These are phyloP conservation scores for Chelmon rostratus DNA, from an alignment of 2,797 vertebrate species.

Conservation along the genomic window DNA sequence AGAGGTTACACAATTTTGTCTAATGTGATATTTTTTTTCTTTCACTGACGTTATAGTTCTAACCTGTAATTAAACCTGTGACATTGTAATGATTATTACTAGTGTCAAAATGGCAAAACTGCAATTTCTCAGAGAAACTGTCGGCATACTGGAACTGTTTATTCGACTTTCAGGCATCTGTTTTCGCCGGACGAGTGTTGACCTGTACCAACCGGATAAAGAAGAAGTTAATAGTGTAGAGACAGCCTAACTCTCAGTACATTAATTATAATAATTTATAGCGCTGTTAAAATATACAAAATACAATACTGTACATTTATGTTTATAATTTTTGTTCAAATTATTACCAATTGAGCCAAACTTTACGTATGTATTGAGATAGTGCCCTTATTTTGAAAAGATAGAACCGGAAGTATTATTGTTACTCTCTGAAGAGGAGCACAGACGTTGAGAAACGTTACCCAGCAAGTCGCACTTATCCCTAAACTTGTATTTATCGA, in stretches of 20 bases:
- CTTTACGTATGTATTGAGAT: accelerated
- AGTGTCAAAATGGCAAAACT: accelerated
- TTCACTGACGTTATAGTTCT: accelerated
- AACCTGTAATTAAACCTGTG: neutral
- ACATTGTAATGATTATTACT: accelerated
- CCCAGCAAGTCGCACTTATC: neutral
- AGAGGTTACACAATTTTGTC: accelerated
- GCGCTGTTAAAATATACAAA: accelerated
- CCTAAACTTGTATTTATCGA: accelerated
- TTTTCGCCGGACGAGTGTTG: constrained; percentile 41
- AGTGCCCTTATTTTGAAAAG: constrained; percentile 51
- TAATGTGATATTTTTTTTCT: neutral
- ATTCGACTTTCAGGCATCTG: accelerated
- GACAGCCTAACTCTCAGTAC: accelerated
- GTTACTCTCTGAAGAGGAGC: constrained; percentile 38
- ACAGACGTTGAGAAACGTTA: neutral
- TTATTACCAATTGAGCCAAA: accelerated
- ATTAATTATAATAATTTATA: accelerated
- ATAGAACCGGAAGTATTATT: constrained; percentile 30
- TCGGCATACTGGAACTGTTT: constrained; percentile 44
- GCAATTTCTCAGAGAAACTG: neutral
- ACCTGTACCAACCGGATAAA: constrained; percentile 43
- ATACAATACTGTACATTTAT: accelerated
- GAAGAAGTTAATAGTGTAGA: constrained; percentile 27
- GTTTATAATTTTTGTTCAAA: accelerated